Evolutionary conservation across 2,888 invertebrate species (phyloP).

Genomic region (Calameuta idolon): DNA sequence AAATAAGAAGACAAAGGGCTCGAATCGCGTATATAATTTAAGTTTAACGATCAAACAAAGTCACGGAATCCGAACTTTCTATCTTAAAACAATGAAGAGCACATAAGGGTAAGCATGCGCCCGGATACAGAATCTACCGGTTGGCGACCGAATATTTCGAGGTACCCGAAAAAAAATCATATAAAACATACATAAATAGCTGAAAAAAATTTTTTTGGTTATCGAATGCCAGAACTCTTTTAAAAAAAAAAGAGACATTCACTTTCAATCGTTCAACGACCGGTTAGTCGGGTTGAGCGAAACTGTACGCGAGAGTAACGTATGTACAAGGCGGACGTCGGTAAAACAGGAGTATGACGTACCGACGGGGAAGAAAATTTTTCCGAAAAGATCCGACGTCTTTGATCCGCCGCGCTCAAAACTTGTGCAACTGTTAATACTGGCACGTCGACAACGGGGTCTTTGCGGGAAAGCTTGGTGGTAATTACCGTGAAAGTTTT

Average conservation of each 20-base stretch:
- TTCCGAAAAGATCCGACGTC: not conserved
- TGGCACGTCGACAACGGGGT: conserved; percentile 9
- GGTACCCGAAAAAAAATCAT: not conserved
- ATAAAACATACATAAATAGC: not conserved
- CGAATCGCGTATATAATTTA: too few relatives aligned
- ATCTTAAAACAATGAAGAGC: too few relatives aligned
- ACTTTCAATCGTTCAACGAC: not conserved
- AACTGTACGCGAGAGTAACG: not conserved
- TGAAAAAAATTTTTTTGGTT: not conserved
- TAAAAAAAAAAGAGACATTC: not conserved
- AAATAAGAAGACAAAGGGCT: too few relatives aligned
- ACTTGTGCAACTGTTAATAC: conserved; percentile 17
- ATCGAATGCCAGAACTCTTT: not conserved
- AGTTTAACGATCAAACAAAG: too few relatives aligned
- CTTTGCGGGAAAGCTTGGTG: not conserved
- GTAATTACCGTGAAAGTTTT: conserved; percentile 13
- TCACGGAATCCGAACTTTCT: too few relatives aligned
- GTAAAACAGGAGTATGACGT: not conserved
- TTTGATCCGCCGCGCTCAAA: not conserved
- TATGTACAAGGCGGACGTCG: not conserved
- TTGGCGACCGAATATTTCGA: too few relatives aligned
- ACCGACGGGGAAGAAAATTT: not conserved
- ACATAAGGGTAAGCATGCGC: too few relatives aligned
- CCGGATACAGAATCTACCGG: too few relatives aligned
- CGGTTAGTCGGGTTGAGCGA: not conserved